Percentiles rank a stretch among this genome's conserved stretches.
These are phyloP conservation scores for Tauraco erythrolophus DNA, from an alignment of 2,113 vertebrate genomes.

Conservation along the genomic window DNA sequence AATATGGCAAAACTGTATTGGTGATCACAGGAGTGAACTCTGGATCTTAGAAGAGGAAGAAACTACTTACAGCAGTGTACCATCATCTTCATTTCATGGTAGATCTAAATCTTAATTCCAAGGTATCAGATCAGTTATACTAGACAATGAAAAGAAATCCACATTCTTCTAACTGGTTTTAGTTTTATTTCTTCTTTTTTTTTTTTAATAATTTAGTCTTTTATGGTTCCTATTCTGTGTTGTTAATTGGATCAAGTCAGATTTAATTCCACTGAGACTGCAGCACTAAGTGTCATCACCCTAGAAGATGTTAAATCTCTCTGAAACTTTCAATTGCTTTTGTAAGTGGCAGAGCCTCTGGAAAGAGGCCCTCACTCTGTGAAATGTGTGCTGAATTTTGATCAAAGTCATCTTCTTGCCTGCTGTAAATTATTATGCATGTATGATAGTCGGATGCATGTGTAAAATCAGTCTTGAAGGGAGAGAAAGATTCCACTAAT, in stretches of 20 bases:
- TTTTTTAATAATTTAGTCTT: neutral
- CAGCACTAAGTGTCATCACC: neutral
- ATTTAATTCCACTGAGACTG: neutral
- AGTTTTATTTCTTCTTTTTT: no score
- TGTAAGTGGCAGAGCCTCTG: neutral
- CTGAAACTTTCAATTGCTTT: neutral
- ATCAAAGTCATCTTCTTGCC: neutral
- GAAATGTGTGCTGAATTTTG: neutral
- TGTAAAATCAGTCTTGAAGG: neutral
- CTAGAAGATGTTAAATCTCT: conserved; percentile 2
- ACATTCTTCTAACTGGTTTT: no score
- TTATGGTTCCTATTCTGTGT: neutral
- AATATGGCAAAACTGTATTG: neutral
- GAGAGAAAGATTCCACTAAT: neutral
- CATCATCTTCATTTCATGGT: neutral
- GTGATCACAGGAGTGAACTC: neutral
- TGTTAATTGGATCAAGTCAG: conserved; percentile 22
- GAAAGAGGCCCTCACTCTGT: neutral
- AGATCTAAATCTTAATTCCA: neutral
- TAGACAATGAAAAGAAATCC: neutral
- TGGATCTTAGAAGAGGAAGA: neutral
- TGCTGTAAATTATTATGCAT: neutral
- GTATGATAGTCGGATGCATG: neutral
- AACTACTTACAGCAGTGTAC: neutral
- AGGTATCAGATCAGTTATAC: neutral